Evolutionary conservation across 2,888 invertebrate genomes (phyloP), one percentile per base, ranked within the genome.

Genomic region (Thecophora atra): DNA sequence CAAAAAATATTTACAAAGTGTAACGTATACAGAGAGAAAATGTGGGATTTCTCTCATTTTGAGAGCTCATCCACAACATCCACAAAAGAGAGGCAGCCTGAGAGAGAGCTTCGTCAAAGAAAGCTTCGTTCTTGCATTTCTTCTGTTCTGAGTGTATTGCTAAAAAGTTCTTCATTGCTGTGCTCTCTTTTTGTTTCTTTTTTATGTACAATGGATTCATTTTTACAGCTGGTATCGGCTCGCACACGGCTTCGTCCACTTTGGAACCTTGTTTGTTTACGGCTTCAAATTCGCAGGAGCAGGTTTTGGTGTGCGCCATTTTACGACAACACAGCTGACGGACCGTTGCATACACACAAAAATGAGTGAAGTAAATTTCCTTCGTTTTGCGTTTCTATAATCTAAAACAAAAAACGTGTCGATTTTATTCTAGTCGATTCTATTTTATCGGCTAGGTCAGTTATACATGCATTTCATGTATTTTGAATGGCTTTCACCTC

Each of bases 181-280:
- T n/a, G n/a, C 47, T 4, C 17, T 4, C 47, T 47, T n/a, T 47
- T 3, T 17, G 47, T 13, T 30, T 30, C 8, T 8, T 30, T 4
- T 30, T 30, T 4, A 30, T 30, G 30, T 30, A 30, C 8, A 30
- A 30, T 30, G 8, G 4, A 30, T 30, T 30, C n/a, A n/a, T n/a
- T 30, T 30, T 30, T n/a, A n/a, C 47, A 19, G 8, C 42, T 47
- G 58, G 58, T 26, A 58, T 21, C n/a, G 24, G 19, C 44, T 17
- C 19, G 30, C 64, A 47, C 47, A 47, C 47, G n/a, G 17, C n/a
- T 47, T 47, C n/a, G 17, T 47, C 17, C 47, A 7, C 44, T 6
- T 47, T n/a, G 30, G 5, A 30, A 24, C 19, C 44, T 15, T 24
- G 44, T 64, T 64, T 47, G 64, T 64, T 64, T 64, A 44, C 64